Evolutionary conservation across 2,888 invertebrate species (phyloP), one percentile per base, ranked within the genome.

Genomic region (Mythimna vitellina): DNA sequence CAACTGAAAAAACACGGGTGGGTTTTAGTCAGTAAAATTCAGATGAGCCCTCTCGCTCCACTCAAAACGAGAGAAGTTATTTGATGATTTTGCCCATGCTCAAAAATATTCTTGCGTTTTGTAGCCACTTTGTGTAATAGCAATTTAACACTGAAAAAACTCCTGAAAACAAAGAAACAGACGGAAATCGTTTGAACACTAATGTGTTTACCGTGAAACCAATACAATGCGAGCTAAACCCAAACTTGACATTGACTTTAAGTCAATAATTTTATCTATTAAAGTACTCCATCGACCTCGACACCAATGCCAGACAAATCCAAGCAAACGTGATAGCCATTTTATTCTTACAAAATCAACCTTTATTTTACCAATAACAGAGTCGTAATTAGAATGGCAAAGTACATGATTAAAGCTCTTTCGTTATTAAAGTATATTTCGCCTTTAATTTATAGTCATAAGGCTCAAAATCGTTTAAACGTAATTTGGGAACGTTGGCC

Each of bases 181-280:
- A 51, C 49, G 14, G n/a, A 8, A 51, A 51, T 51, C n/a, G 49
- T 51, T 71, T 72, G 25, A 71, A 22, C n/a, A 51, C 10, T 57
- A 29, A 29, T n/a, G 9, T 62, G 53, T 68, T 73, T 65, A 63
- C 22, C 20, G 54, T 32, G 57, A 69, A 64, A 53, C 42, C 58
- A 67, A 65, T 61, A 61, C 76, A 71, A 63, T 57, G 68, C 54
- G 60, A 63, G 54, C 61, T 68, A 66, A 71, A 56, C 57, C 61
- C 70, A 82, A 83, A 83, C 83, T 84, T 84, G 84, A 85, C 84
- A 84, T 85, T 84, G 83, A 84, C 64, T 78, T 73, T 12, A 62
- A 84, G 78, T 69, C 72, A 73, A 83, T 83, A 73, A 83, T 77
- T 80, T 77, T 77, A 78, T 76, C 75, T 76, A 73, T 17, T 68